Percentiles rank a stretch among this genome's conserved stretches.
These are phyloP conservation scores for Anser cygnoides DNA, from an alignment of 2,113 vertebrate genomes.

Conservation along the genomic window DNA sequence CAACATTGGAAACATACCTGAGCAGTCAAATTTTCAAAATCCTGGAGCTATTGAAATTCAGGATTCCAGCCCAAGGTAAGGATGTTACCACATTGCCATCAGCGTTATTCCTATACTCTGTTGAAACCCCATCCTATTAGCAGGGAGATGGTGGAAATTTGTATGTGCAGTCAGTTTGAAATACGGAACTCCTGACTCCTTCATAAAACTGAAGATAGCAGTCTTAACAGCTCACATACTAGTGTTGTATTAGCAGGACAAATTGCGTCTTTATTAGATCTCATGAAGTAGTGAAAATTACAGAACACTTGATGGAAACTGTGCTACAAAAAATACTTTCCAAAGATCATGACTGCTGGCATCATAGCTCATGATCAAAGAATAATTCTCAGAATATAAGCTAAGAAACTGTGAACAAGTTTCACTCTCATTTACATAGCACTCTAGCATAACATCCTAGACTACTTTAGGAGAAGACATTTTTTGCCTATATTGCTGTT, in stretches of 20 bases:
- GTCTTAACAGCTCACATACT: not conserved
- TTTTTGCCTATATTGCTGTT: not conserved
- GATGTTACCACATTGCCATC: rapidly evolving
- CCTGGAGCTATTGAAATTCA: not conserved
- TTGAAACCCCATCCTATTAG: not conserved
- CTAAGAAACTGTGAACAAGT: not conserved
- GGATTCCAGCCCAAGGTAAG: not conserved
- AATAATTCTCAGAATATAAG: slow-evolving; percentile 45
- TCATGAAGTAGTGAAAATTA: not conserved
- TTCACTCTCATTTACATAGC: slow-evolving; percentile 58
- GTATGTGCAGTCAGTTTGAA: rapidly evolving
- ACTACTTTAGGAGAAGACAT: not conserved
- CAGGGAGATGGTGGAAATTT: not conserved
- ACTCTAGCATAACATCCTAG: not conserved
- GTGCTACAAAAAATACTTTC: slow-evolving; percentile 31
- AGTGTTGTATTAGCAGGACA: not conserved
- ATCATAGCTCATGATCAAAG: not conserved
- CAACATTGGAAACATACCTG: not conserved
- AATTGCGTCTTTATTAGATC: not conserved
- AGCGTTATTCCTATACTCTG: not conserved
- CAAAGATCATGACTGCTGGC: not conserved
- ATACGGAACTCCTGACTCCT: not conserved
- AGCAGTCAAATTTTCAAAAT: not conserved
- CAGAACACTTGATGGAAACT: not conserved
- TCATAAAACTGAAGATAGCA: not conserved